phyloP scores from a whole-genome alignment of 2,797 vertebrate species.

The Buphagus erythrorhynchus region DNA sequence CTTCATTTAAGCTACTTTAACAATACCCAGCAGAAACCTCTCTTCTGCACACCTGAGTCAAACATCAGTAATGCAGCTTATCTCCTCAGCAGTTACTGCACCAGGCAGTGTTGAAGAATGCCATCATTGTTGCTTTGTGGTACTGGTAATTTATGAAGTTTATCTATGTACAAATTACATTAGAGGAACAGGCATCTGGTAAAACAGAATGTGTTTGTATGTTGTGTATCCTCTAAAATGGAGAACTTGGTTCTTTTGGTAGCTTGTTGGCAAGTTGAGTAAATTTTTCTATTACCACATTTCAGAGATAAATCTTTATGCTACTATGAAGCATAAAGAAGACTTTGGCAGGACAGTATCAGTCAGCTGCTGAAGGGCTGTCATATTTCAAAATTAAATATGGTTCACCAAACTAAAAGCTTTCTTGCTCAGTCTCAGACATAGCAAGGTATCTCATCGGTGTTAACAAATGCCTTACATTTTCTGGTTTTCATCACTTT shows the following conservation, averaged over 20 bases:
- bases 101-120: neutral
- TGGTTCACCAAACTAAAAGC: slow-evolving; percentile 72
- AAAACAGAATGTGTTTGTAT: neutral
- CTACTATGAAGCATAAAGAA: neutral
- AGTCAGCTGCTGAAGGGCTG: slow-evolving; percentile 22
- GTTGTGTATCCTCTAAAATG: neutral
- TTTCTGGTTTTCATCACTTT: slow-evolving; percentile 24
- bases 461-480: slow-evolving; percentile 44
- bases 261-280: neutral
- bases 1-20: neutral
- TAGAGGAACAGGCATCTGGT: neutral
- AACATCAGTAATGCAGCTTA: neutral
- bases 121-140: neutral
- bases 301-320: neutral
- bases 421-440: slow-evolving; percentile 14
- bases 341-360: neutral
- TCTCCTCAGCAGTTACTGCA: neutral
- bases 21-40: neutral
- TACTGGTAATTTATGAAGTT: neutral
- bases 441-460: neutral
- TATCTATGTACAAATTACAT: neutral
- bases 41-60: neutral
- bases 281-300: neutral
- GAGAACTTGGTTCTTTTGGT: neutral
- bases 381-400: slow-evolving; percentile 60